Evolutionary conservation across 2,797 vertebrate species (phyloP).

Genomic region (Hybognathus amarus): DNA sequence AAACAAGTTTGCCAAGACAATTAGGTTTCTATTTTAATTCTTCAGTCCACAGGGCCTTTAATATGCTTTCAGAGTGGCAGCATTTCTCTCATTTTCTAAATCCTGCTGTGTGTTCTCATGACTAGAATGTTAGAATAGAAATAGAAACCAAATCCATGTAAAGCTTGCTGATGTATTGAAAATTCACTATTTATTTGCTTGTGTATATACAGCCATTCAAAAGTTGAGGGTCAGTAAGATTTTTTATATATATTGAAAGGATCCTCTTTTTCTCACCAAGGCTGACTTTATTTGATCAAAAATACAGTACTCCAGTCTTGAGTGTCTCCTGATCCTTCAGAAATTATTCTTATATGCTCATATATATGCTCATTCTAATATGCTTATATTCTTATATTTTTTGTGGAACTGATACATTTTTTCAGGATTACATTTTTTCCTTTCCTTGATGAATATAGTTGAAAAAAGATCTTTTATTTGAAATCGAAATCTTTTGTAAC

Average conservation of each 20-base stretch:
- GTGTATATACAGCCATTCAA: background rate
- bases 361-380: no score
- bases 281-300: background rate
- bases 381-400: no score
- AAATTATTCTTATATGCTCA: background rate
- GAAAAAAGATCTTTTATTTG: background rate
- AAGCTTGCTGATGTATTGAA: background rate
- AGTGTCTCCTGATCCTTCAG: background rate
- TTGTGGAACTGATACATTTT: background rate
- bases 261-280: background rate
- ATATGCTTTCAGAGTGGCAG: background rate
- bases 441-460: background rate
- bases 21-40: conserved; percentile 35
- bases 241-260: background rate
- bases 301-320: background rate
- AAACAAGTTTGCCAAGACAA: conserved; percentile 1
- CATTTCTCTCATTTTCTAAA: background rate
- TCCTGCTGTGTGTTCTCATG: background rate
- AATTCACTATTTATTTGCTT: background rate
- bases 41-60: background rate
- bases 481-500: background rate
- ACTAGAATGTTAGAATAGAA: background rate
- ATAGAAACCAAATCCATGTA: background rate
- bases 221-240: background rate
- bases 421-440: background rate